phyloP scores from a whole-genome alignment of 2,888 invertebrate species.

The Luffia ferchaultella region DNA sequence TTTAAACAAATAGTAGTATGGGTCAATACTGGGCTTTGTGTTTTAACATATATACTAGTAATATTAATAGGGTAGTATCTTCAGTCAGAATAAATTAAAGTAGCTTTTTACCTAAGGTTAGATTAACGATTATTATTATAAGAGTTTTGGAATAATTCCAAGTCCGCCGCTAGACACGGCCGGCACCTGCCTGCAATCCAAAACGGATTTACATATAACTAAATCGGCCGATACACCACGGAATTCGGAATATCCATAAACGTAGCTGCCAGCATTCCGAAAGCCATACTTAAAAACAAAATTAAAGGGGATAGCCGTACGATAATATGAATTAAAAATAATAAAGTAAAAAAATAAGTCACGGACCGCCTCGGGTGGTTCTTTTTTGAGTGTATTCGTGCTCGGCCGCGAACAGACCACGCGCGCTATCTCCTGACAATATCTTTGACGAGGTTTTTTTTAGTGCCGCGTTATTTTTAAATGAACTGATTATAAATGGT shows the following conservation, averaged over 20 bases:
- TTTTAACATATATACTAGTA: no score
- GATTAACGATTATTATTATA: no score
- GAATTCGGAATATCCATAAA: slow-evolving; percentile 64
- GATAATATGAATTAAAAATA: slow-evolving; percentile 67
- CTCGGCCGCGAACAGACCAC: slow-evolving; percentile 54
- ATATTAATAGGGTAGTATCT: no score
- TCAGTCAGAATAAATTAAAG: no score
- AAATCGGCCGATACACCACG: slow-evolving; percentile 52
- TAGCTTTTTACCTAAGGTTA: no score
- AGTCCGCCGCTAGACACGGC: no score
- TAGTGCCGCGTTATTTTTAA: slow-evolving; percentile 60
- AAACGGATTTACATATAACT: slow-evolving; percentile 50
- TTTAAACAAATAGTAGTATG: no score
- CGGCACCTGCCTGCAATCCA: slow-evolving; percentile 19
- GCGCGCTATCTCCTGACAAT: slow-evolving; percentile 58
- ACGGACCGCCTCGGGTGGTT: slow-evolving; percentile 59
- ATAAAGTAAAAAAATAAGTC: slow-evolving; percentile 64
- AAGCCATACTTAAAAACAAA: slow-evolving; percentile 66
- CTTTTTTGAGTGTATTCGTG: slow-evolving; percentile 53
- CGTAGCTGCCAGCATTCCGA: slow-evolving; percentile 61
- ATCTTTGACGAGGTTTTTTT: slow-evolving; percentile 62
- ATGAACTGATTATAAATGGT: slow-evolving; percentile 65
- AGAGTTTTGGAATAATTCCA: no score
- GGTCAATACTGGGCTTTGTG: no score
- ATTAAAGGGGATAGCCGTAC: slow-evolving; percentile 66